Evolutionary conservation across 2,797 vertebrate genomes (phyloP), one percentile per base, ranked within the genome.

Genomic region (Distichodus sexfasciatus): DNA sequence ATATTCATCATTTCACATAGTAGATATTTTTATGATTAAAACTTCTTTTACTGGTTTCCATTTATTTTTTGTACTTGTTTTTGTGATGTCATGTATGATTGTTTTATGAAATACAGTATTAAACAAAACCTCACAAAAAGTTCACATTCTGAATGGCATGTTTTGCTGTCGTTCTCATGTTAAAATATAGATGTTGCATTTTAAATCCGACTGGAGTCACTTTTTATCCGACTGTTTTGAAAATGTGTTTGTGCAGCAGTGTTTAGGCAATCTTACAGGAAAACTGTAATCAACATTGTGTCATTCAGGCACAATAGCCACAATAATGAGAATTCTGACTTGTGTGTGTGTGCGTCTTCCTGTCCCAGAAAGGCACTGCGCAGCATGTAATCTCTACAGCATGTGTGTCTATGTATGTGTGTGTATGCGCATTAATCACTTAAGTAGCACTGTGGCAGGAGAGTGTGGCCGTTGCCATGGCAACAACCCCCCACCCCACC

Each of bases 351-450:
- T 40, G 53, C 35, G 55, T 26, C 62, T 66, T 72, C 70, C 70
- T 76, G 66, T 75, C 64, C 57, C 57, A 73, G 57, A 62, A 67
- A 15, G 38, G 23, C 3, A 17, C 63, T 62, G 64, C 41, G 59
- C 55, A 74, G 72, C 28, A 28, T 74, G 66, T 74, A 74, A 74
- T 69, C 72, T 69, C 72, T 17, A 24, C 38, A 31, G 61, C 62
- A 72, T 48, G 53, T 69, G 76, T 61, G 54, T 72, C 61, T n/a
- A n/a, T 47, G 53, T 55, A 66, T 65, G 64, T 54, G 41, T 53
- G 64, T 55, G 75, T 70, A 59, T 69, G 67, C 23, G 46, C 50
- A 64, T 61, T 73, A 79, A 79, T 79, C 76, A 66, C 73, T 79
- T 70, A 76, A 79, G 70, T 62, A 78, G 65, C 29, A 57, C 62